Base-by-base conservation (phyloP, 2,888 invertebrate species). In the Exocentrus adspersus region DNA sequence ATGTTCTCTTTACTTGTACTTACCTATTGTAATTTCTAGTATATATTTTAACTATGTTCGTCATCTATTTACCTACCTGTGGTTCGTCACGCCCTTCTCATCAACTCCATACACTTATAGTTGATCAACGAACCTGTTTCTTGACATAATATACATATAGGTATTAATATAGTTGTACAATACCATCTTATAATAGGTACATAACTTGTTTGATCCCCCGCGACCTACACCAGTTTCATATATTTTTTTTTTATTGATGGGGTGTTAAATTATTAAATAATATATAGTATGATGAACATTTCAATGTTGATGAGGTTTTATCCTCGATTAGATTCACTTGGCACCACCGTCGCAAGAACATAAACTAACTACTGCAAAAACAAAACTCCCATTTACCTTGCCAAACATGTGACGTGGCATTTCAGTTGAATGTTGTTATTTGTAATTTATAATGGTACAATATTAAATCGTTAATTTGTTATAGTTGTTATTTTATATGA, bases 361-460 rank as follows among this genome's bases (percentile, higher is more conserved):
- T 57, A 64, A 67, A 71, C 69, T 59, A 67, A 71, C 69, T 59
- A 65, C 62, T 60, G 45, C 48, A 62, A 60, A 50, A 48, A 48
- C 20, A 48, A 70, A 73, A 66, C 67, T 72, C 71, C 72, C 71
- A 72, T 65, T 71, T 72, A 72, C 68, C 67, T 77, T 78, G 79
- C 78, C 78, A 78, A 80, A 79, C 72, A 67, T 74, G 72, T 73
- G 72, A 72, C 74, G 67, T 76, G 77, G 77, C 76, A 77, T 79
- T 80, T 81, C 79, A 81, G 79, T 81, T 80, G 75, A 80, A 81
- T 80, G 80, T 81, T 82, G 81, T 81, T 82, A 81, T 80, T 77
- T 81, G 80, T 80, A 81, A 81, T 78, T 80, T 78, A 71, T 80
- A 79, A 81, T 79, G 78, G 77, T 81, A 79, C 78, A 75, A 75